Evolutionary conservation across 1,140 invertebrate genomes (phyloP), one percentile per base, ranked within the genome.

Genomic region (Drosophila sulfurigaster): DNA sequence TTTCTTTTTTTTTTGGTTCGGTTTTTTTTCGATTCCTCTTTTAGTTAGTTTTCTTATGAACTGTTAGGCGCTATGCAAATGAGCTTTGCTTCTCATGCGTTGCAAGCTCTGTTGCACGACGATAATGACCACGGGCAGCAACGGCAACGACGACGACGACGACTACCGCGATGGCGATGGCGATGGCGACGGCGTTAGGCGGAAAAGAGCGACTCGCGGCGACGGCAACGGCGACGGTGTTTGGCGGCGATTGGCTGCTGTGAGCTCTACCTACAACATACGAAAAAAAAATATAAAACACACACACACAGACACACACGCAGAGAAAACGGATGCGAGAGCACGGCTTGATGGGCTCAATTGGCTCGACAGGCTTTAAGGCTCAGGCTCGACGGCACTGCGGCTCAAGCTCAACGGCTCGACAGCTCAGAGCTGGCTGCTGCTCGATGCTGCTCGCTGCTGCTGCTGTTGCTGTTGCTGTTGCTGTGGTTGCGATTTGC

Each of bases 21-120:
- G 7, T 30, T 56, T 3, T 46, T 58, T 32, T 7, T 32, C 7
- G 5, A 1, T 32, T 32, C 32, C 7, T 32, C 35, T 11, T 38
- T 38, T 13, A 45, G 51, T 67, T 75, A 68, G 57, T 60, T 66
- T 20, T 59, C 60, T 74, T 68, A 25, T 51, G 52, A 71, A 72
- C 67, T 60, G 62, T 76, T 76, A 70, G 72, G 66, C 66, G 60
- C 58, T 71, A 75, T 64, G 66, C 59, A 64, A 75, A 75, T 60
- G 67, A 56, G 67, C 49, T 60, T 49, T 72, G 64, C 73, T 71
- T 71, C 73, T 20, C 73, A 64, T 59, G 68, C 67, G 59, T 64
- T 71, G 67, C 73, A 75, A 63, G 30, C 58, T 46, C 48, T 63
- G 56, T 35, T 45, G 58, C 38, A 63, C 62, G 49, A 56, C 56